These are phyloP conservation scores for Hycleus cichorii DNA, from an alignment of 1,140 invertebrate species.

Conservation along the genomic window DNA sequence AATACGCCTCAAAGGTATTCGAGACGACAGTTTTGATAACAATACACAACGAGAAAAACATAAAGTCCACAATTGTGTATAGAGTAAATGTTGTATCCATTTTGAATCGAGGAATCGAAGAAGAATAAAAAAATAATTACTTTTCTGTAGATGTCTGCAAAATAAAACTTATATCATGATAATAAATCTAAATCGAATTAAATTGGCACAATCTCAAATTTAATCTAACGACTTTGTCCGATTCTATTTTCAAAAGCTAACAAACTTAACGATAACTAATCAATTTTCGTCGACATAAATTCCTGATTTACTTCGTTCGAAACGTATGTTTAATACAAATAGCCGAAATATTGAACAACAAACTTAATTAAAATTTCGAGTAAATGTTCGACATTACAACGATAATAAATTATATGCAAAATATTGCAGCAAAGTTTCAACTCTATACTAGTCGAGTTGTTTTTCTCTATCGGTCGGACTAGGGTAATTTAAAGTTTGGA, in stretches of 20 bases:
- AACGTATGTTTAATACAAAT: too few relatives aligned
- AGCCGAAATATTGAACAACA: too few relatives aligned
- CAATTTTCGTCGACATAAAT: conserved; percentile 9
- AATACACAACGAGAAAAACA: conserved; percentile 16
- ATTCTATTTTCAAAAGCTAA: not conserved
- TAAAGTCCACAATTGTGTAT: conserved; percentile 13
- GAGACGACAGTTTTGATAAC: not conserved
- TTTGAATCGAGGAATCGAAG: not conserved
- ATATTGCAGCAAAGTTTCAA: too few relatives aligned
- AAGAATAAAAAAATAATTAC: not conserved
- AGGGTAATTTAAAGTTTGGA: conserved; percentile 8
- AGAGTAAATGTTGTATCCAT: conserved; percentile 12
- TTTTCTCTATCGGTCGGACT: not conserved
- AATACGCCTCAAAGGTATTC: conserved; percentile 22
- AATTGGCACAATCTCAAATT: conserved; percentile 15
- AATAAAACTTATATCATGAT: not conserved
- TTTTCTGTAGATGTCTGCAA: conserved; percentile 5
- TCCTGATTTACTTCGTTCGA: not conserved
- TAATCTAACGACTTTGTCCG: conserved; percentile 9
- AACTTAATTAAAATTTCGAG: too few relatives aligned
- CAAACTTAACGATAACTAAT: conserved; percentile 4
- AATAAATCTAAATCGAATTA: conserved; percentile 13
- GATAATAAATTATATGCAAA: too few relatives aligned
- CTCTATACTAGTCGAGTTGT: too few relatives aligned
- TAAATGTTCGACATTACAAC: too few relatives aligned